Conservation (phyloP, 2,113 vertebrate genomes). For the Cinclus mexicanus region DNA sequence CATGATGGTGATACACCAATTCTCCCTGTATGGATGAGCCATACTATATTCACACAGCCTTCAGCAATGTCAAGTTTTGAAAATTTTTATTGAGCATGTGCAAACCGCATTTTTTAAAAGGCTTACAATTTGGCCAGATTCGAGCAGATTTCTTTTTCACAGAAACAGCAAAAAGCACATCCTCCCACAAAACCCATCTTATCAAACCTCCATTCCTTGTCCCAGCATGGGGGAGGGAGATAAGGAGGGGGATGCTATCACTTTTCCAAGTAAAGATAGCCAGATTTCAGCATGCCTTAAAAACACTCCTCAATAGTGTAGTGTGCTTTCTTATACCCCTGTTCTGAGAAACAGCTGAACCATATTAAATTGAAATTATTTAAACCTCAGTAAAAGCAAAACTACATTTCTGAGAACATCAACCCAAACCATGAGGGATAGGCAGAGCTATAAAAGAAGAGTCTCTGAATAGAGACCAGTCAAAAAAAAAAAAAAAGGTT, state of each 20-base stretch:
- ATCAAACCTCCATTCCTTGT: constrained; percentile 27
- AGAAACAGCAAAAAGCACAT: constrained; percentile 55
- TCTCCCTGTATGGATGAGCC: background rate
- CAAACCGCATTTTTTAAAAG: background rate
- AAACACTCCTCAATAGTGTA: background rate
- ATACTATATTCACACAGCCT: background rate
- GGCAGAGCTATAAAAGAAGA: background rate
- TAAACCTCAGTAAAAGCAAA: background rate
- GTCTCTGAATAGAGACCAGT: background rate
- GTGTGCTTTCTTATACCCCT: background rate
- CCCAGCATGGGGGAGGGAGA: constrained; percentile 3
- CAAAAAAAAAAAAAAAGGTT: background rate
- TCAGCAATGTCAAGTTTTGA: background rate
- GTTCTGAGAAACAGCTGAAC: constrained; percentile 12
- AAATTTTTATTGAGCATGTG: background rate
- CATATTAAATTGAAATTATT: constrained; percentile 1
- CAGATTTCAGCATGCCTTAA: constrained; percentile 33
- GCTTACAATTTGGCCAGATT: constrained; percentile 22
- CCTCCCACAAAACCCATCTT: constrained; percentile 43
- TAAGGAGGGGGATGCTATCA: background rate
- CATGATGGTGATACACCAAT: background rate
- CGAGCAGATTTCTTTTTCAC: constrained; percentile 21
- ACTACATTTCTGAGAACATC: background rate
- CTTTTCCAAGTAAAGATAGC: constrained; percentile 26
- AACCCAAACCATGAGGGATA: background rate